A percentile compares a stretch with the other conserved stretches of the same genome.
phyloP scores from a whole-genome alignment of 2,888 invertebrate species.

The Digitonthophagus gazella region DNA sequence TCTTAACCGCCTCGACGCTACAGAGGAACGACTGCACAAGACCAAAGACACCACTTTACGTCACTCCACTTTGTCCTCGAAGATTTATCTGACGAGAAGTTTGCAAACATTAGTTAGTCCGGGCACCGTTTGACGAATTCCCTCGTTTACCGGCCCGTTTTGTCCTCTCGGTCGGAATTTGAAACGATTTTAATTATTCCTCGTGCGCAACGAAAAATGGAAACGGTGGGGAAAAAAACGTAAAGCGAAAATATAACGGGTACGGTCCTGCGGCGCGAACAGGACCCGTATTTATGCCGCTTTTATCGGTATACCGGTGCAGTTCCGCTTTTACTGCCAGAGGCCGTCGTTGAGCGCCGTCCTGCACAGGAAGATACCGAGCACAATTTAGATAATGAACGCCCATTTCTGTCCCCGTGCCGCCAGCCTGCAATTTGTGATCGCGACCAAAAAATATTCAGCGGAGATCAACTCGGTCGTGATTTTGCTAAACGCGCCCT shows the following conservation, averaged over 20 bases:
- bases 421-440: not conserved
- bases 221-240: not conserved
- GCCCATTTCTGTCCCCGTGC: not conserved
- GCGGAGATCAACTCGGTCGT: not conserved
- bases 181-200: not conserved
- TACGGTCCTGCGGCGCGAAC: not conserved
- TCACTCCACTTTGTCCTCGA: not conserved
- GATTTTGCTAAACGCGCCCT: not conserved
- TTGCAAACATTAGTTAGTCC: not conserved
- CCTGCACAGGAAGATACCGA: not conserved
- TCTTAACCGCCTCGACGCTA: conserved; percentile 13
- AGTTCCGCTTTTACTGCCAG: not conserved
- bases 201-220: not conserved
- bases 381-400: not conserved
- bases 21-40: conserved; percentile 1
- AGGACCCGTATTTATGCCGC: not conserved
- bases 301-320: not conserved
- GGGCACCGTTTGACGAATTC: not conserved
- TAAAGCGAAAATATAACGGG: not conserved
- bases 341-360: not conserved
- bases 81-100: not conserved
- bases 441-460: not conserved
- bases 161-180: not conserved
- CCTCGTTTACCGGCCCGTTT: not conserved
- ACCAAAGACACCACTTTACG: conserved; percentile 9